A percentile compares a stretch with the other conserved stretches of the same genome.
Evolutionary conservation across 2,888 invertebrate genomes (phyloP).

Genomic region (Himalopsyche tibetana): DNA sequence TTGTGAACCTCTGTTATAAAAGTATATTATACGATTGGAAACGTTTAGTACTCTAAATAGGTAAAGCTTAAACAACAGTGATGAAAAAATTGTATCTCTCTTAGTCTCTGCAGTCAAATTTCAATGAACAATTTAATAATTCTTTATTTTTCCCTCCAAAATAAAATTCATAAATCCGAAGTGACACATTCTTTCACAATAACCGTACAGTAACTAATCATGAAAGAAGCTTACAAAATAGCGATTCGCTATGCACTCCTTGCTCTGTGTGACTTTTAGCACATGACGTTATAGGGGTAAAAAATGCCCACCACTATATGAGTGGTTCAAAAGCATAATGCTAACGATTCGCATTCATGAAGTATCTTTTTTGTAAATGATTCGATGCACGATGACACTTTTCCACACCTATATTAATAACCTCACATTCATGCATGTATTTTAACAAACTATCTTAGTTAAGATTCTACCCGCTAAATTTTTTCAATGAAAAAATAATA

Average conservation of each 20-base stretch:
- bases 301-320: conserved; percentile 1
- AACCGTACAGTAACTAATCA: conserved; percentile 49
- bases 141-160: background rate
- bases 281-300: conserved; percentile 37
- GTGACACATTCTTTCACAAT: conserved; percentile 17
- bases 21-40: too few relatives aligned
- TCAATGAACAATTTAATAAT: too few relatives aligned
- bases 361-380: conserved; percentile 36
- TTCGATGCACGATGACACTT: background rate
- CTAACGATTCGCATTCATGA: background rate
- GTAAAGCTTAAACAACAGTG: too few relatives aligned
- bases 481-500: too few relatives aligned
- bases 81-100: too few relatives aligned
- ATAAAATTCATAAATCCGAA: conserved; percentile 3
- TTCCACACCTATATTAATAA: background rate
- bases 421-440: too few relatives aligned
- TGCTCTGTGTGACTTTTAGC: conserved; percentile 48
- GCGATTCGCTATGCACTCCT: conserved; percentile 51
- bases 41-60: too few relatives aligned
- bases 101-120: too few relatives aligned
- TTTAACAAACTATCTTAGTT: too few relatives aligned
- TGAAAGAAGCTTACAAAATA: conserved; percentile 49
- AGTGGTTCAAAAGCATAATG: background rate
- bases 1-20: too few relatives aligned
- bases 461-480: too few relatives aligned